A percentile compares a stretch with the other conserved stretches of the same genome.
Evolutionary conservation across 2,888 invertebrate genomes (phyloP).

Genomic region (Liodrosophila aerea): DNA sequence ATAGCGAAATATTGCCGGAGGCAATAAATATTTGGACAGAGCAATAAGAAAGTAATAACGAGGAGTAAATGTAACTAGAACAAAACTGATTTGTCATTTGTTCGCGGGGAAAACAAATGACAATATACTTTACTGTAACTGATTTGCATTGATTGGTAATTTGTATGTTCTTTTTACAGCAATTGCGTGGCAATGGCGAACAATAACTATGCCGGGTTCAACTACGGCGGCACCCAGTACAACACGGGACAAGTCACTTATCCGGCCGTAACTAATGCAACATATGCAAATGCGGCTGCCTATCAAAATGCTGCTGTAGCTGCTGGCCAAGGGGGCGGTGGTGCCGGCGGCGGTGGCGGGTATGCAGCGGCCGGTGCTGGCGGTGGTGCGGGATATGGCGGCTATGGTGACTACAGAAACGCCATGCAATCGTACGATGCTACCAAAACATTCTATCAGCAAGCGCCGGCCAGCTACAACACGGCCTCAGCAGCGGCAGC

Average conservation of each 20-base stretch:
- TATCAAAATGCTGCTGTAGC: constrained; percentile 88
- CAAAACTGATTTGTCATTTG: constrained; percentile 53
- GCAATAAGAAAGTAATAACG: constrained; percentile 43
- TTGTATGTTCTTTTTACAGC: constrained; percentile 49
- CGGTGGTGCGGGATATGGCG: constrained; percentile 85
- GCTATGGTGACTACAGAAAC: constrained; percentile 84
- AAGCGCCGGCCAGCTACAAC: constrained; percentile 85
- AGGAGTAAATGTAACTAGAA: constrained; percentile 62
- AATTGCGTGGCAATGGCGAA: constrained; percentile 81
- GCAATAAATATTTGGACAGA: constrained; percentile 41
- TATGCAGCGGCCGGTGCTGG: constrained; percentile 52
- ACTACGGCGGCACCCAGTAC: constrained; percentile 96
- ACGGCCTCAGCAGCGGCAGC: constrained; percentile 80
- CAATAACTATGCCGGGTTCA: constrained; percentile 97
- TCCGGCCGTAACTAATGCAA: constrained; percentile 84
- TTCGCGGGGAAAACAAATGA: constrained; percentile 3
- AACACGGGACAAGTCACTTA: constrained; percentile 83
- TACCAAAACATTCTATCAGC: constrained; percentile 92
- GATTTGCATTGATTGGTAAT: constrained; percentile 64
- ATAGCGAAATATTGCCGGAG: too few species aligned
- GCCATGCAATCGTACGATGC: constrained; percentile 90
- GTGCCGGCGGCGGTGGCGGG: constrained; percentile 39
- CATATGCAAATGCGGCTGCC: constrained; percentile 93
- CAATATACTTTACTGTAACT: too few species aligned
- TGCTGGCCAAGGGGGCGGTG: constrained; percentile 84